A percentile compares a stretch with the other conserved stretches of the same genome.
phyloP scores from a whole-genome alignment of 2,797 vertebrate genomes.

The Brachyalestes nurse region DNA sequence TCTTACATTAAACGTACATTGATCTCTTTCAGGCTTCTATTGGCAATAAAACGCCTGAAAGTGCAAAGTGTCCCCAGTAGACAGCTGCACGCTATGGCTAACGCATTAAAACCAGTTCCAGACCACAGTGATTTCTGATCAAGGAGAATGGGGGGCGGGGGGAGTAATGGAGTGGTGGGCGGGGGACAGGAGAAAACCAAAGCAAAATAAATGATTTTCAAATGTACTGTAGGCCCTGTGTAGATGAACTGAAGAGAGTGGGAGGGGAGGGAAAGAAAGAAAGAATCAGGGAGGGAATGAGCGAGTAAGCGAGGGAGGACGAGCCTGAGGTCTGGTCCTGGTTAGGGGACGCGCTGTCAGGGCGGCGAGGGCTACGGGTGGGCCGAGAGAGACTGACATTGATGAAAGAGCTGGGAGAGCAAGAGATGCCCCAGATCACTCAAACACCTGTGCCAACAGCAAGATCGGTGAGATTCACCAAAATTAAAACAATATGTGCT shows the following conservation, averaged over 20 bases:
- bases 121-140: constrained; percentile 68
- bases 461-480: constrained; percentile 68
- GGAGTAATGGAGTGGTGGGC: constrained; percentile 36
- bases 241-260: constrained; percentile 58
- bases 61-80: constrained; percentile 73
- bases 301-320: constrained; percentile 55
- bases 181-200: constrained; percentile 64
- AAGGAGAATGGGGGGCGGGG: constrained; percentile 56
- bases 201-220: constrained; percentile 80
- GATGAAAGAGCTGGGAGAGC: constrained; percentile 72
- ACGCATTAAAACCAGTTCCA: constrained; percentile 79
- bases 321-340: constrained; percentile 67
- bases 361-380: constrained; percentile 54
- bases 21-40: constrained; percentile 33
- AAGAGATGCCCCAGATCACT: constrained; percentile 65
- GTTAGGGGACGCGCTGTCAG: constrained; percentile 64
- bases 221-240: constrained; percentile 69
- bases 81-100: constrained; percentile 73
- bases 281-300: constrained; percentile 48
- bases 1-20: constrained; percentile 55
- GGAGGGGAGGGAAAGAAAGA: constrained; percentile 60
- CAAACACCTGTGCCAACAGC: constrained; percentile 70
- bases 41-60: constrained; percentile 69
- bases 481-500: constrained; percentile 72
- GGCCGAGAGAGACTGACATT: constrained; percentile 65